Evolutionary conservation across 2,797 vertebrate species (phyloP).

Genomic region (Sciurus vulgaris): DNA sequence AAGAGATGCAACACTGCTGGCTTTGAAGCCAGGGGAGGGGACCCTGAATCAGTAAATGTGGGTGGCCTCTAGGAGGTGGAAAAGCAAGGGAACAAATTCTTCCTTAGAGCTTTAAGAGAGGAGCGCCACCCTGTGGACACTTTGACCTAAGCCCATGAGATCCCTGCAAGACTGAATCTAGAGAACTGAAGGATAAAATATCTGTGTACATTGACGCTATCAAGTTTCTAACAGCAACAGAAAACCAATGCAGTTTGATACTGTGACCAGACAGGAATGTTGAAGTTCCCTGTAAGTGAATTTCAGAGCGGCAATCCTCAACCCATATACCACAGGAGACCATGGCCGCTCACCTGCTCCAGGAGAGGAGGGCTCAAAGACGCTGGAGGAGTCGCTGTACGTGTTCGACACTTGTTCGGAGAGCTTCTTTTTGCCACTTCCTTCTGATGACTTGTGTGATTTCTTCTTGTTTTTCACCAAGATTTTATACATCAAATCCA

Average conservation of each 20-base stretch:
- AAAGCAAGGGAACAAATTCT: not conserved
- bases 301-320: not conserved
- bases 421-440: constrained; percentile 96
- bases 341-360: constrained; percentile 91
- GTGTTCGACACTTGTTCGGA: constrained; percentile 96
- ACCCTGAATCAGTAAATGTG: not conserved
- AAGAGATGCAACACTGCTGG: not conserved
- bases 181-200: not conserved
- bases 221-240: not conserved
- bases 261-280: not conserved
- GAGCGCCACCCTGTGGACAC: fast-evolving
- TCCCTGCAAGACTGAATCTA: fast-evolving
- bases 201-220: not conserved
- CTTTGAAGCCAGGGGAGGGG: not conserved
- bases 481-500: constrained; percentile 98
- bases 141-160: not conserved
- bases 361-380: constrained; percentile 96
- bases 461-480: constrained; percentile 99
- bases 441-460: constrained; percentile 93
- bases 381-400: constrained; percentile 95
- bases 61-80: not conserved
- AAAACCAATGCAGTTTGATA: not conserved
- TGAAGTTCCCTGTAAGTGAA: not conserved
- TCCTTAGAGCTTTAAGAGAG: not conserved
- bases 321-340: fast-evolving